Conservation (phyloP, 2,888 invertebrate species). For the Nematopogon swammerdamellus region DNA sequence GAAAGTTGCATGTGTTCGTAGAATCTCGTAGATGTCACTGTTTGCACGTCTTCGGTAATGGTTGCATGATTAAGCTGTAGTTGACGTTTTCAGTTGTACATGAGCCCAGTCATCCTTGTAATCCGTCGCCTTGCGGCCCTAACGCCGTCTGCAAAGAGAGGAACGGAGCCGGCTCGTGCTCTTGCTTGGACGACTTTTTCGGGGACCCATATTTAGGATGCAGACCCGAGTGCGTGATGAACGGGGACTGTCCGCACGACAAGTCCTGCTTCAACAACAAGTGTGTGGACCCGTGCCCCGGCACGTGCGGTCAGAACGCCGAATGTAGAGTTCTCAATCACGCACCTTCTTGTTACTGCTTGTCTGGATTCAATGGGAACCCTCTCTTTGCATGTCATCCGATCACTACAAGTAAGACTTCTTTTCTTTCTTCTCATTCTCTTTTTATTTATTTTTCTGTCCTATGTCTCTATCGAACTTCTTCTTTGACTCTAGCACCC, state of each 20-base stretch:
- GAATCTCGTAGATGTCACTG: neutral
- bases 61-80: slow-evolving; percentile 14
- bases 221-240: slow-evolving; percentile 78
- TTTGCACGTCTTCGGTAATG: slow-evolving; percentile 12
- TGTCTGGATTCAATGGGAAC: slow-evolving; percentile 69
- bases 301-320: slow-evolving; percentile 73
- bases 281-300: slow-evolving; percentile 75
- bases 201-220: slow-evolving; percentile 79
- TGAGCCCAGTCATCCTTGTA: slow-evolving; percentile 67
- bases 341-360: slow-evolving; percentile 73
- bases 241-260: slow-evolving; percentile 68
- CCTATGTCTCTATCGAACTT: slow-evolving; percentile 18
- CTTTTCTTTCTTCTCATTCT: slow-evolving; percentile 31
- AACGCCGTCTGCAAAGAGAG: slow-evolving; percentile 75
- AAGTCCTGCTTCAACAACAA: slow-evolving; percentile 75
- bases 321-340: slow-evolving; percentile 74
- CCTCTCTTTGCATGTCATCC: slow-evolving; percentile 63
- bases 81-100: slow-evolving; percentile 50
- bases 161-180: slow-evolving; percentile 73
- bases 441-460: slow-evolving; percentile 20
- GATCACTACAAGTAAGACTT: slow-evolving; percentile 58
- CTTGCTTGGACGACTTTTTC: slow-evolving; percentile 69
- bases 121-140: slow-evolving; percentile 75
- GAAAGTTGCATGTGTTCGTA: slow-evolving; percentile 6
- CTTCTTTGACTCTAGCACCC: slow-evolving; percentile 24